These are phyloP conservation scores for Anoplius nigerrimus DNA, from an alignment of 2,888 invertebrate species.

Conservation along the genomic window DNA sequence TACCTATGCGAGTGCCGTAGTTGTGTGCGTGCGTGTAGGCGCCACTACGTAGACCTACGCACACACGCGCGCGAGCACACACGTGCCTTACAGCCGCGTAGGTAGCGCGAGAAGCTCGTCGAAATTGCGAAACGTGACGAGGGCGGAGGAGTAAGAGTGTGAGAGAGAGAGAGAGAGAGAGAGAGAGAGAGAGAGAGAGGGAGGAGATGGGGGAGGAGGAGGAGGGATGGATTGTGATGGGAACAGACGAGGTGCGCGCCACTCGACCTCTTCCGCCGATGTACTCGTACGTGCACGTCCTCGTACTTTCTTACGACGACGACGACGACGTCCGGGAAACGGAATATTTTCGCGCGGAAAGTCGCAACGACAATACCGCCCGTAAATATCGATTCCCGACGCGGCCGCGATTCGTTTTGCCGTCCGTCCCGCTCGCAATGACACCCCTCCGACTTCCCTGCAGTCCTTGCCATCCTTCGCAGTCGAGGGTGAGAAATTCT, in stretches of 20 bases:
- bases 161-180: neutral
- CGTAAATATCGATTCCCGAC: conserved; percentile 40
- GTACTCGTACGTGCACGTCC: conserved; percentile 2
- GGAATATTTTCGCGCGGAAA: conserved; percentile 21
- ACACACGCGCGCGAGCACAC: neutral
- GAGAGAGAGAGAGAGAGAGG: too few relatives aligned
- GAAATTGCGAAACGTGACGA: conserved; percentile 37
- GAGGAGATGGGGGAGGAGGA: too few relatives aligned
- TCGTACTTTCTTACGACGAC: conserved; percentile 3
- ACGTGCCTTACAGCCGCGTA: conserved; percentile 23
- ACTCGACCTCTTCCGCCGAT: conserved; percentile 7
- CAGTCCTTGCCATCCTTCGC: too few relatives aligned
- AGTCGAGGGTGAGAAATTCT: too few relatives aligned
- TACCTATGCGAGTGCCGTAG: neutral
- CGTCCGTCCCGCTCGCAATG: too few relatives aligned
- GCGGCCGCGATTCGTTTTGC: neutral
- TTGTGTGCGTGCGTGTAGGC: neutral
- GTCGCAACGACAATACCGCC: conserved; percentile 40
- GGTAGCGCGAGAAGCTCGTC: conserved; percentile 26
- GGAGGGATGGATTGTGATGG: neutral
- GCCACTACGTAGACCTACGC: too few relatives aligned
- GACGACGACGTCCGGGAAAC: conserved; percentile 17
- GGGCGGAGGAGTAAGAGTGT: conserved; percentile 28
- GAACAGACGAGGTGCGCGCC: conserved; percentile 1
- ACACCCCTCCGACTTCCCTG: too few relatives aligned